phyloP scores from a whole-genome alignment of 2,888 invertebrate species.

The Amblyjoppa proteus region DNA sequence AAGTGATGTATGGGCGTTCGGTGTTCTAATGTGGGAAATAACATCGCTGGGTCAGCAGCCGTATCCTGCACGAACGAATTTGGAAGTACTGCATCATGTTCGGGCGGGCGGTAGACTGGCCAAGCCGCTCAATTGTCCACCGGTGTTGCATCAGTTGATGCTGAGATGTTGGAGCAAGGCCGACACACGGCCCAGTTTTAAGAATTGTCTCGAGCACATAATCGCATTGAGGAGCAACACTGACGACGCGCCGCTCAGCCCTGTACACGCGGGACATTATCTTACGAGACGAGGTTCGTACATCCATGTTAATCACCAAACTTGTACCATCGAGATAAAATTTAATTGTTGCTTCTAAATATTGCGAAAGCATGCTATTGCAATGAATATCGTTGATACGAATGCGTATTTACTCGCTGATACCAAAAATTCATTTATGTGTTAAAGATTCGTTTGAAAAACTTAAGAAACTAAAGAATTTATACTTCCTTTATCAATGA shows the following conservation, averaged over 20 bases:
- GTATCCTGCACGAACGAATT: constrained; percentile 96
- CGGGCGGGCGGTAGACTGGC: constrained; percentile 94
- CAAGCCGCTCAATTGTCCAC: constrained; percentile 93
- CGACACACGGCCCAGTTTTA: constrained; percentile 95
- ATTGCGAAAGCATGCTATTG: background rate
- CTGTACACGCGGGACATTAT: constrained; percentile 82
- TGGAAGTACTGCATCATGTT: constrained; percentile 96
- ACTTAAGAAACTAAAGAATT: background rate
- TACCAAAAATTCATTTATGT: background rate
- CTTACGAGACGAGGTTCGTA: constrained; percentile 79
- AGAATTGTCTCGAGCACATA: constrained; percentile 89
- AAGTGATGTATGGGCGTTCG: constrained; percentile 98
- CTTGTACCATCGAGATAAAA: background rate
- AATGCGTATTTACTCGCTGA: background rate
- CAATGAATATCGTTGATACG: background rate
- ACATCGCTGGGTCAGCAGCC: constrained; percentile 98
- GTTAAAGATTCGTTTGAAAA: background rate
- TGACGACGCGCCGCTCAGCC: constrained; percentile 80
- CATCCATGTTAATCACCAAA: too few species aligned
- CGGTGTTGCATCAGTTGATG: constrained; percentile 93
- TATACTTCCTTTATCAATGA: too few species aligned
- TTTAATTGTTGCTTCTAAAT: constrained; percentile 10
- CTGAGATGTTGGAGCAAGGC: constrained; percentile 95
- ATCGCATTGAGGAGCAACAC: constrained; percentile 78
- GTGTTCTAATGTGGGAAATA: constrained; percentile 98